Percentiles rank a stretch among this genome's conserved stretches.
Evolutionary conservation across 2,113 vertebrate genomes (phyloP).

Genomic region (Xyrauchen texanus): DNA sequence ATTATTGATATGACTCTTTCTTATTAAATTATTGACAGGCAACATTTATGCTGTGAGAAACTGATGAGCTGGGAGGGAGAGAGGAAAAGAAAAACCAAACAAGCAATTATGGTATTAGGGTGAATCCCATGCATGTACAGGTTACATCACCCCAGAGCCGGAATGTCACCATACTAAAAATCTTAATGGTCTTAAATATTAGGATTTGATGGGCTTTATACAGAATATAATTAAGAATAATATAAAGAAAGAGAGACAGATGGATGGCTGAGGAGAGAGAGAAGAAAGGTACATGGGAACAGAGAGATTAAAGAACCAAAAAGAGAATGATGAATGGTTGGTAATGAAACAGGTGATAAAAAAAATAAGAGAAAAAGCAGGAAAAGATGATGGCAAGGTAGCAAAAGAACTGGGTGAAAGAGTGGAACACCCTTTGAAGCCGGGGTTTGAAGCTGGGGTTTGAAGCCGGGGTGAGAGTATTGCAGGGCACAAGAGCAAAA

Average conservation of each 20-base stretch:
- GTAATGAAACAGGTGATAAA: not conserved
- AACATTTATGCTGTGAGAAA: constrained; percentile 64
- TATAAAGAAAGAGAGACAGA: not conserved
- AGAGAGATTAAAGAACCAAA: not conserved
- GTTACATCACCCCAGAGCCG: too few species aligned
- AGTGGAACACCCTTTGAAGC: not conserved
- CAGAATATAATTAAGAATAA: too few species aligned
- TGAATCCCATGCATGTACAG: too few species aligned
- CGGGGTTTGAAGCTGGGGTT: not conserved
- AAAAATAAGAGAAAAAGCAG: not conserved
- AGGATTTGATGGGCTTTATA: too few species aligned
- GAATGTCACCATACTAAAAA: too few species aligned
- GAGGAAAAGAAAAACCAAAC: constrained; percentile 20
- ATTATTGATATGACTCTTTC: constrained; percentile 69
- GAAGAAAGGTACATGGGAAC: not conserved
- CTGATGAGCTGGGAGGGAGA: constrained; percentile 54
- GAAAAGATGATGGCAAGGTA: not conserved
- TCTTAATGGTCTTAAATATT: too few species aligned
- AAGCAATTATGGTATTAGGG: not conserved
- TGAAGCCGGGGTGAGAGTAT: constrained; percentile 7
- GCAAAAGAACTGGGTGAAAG: constrained; percentile 17
- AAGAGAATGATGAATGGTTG: not conserved
- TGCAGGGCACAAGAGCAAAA: not conserved
- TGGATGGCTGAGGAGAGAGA: not conserved
- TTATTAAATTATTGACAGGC: constrained; percentile 75